Percentiles rank a stretch among this genome's conserved stretches.
Evolutionary conservation across 2,797 vertebrate species (phyloP).

Genomic region (Cyclura pinguis): DNA sequence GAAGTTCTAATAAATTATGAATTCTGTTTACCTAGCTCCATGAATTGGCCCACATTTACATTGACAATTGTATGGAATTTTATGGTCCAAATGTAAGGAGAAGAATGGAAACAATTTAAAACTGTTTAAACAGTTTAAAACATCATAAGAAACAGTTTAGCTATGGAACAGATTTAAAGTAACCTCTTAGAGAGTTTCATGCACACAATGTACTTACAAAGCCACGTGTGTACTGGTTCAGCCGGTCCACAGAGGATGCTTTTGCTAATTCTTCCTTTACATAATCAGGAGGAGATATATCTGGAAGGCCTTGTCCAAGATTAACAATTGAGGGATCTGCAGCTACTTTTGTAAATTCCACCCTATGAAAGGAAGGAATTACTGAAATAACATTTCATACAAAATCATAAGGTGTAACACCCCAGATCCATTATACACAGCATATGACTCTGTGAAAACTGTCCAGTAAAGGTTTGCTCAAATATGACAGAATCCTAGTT

Average conservation of each 20-base stretch:
- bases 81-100: constrained; percentile 1
- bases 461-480: too few species aligned
- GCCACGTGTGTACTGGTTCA: constrained; percentile 96
- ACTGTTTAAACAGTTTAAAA: too few species aligned
- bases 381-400: not conserved
- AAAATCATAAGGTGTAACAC: not conserved
- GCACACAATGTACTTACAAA: constrained; percentile 85
- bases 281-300: constrained; percentile 90
- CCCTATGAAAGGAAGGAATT: constrained; percentile 79
- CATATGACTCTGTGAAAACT: not conserved
- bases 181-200: not conserved
- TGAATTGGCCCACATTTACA: not conserved
- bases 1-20: not conserved
- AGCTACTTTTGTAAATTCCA: constrained; percentile 90
- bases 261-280: constrained; percentile 89
- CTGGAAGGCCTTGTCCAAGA: constrained; percentile 93
- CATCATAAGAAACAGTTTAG: not conserved
- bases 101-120: not conserved
- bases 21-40: not conserved
- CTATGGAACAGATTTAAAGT: constrained; percentile 31
- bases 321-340: constrained; percentile 92
- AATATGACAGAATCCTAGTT: not conserved
- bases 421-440: not conserved
- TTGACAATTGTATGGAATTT: constrained; percentile 4
- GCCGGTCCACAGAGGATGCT: constrained; percentile 81